A percentile compares a stretch with the other conserved stretches of the same genome.
Evolutionary conservation across 2,888 invertebrate species (phyloP).

Genomic region (Drosophila mimetica): DNA sequence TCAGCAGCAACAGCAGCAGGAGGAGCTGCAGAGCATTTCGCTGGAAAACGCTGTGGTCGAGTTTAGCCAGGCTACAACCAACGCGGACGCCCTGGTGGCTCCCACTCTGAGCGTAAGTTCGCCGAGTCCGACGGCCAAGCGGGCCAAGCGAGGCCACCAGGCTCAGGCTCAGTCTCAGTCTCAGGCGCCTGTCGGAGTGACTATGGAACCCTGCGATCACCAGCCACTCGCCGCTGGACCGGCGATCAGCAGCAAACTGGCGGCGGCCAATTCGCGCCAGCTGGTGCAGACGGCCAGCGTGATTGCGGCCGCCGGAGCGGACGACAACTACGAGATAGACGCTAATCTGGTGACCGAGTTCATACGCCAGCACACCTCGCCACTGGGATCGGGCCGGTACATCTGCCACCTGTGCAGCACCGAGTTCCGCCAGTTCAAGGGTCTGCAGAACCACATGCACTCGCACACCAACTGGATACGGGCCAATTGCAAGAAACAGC

Average conservation of each 20-base stretch:
- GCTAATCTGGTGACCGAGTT: constrained; percentile 83
- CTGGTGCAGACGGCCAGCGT: constrained; percentile 80
- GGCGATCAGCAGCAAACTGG: constrained; percentile 61
- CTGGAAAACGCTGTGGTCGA: constrained; percentile 69
- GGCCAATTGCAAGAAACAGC: constrained; percentile 88
- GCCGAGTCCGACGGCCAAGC: constrained; percentile 61
- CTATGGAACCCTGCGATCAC: constrained; percentile 62
- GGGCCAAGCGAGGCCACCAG: constrained; percentile 57
- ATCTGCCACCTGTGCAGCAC: constrained; percentile 88
- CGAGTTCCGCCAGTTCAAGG: constrained; percentile 87
- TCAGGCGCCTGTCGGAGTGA: constrained; percentile 37
- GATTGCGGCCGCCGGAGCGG: constrained; percentile 77
- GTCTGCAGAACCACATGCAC: constrained; percentile 87
- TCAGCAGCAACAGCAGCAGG: constrained; percentile 27
- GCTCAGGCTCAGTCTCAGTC: constrained; percentile 49
- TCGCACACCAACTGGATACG: constrained; percentile 88
- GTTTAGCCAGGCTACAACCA: constrained; percentile 55
- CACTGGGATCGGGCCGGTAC: constrained; percentile 86
- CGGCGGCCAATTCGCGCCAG: constrained; percentile 73
- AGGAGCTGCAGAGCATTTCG: constrained; percentile 63
- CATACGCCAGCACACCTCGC: constrained; percentile 85
- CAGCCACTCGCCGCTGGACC: constrained; percentile 47
- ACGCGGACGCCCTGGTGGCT: constrained; percentile 42
- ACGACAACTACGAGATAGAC: constrained; percentile 82
- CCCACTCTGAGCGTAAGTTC: constrained; percentile 57